Evolutionary conservation across 2,888 invertebrate genomes (phyloP), one percentile per base, ranked within the genome.

Genomic region (Trichogramma evanescens): DNA sequence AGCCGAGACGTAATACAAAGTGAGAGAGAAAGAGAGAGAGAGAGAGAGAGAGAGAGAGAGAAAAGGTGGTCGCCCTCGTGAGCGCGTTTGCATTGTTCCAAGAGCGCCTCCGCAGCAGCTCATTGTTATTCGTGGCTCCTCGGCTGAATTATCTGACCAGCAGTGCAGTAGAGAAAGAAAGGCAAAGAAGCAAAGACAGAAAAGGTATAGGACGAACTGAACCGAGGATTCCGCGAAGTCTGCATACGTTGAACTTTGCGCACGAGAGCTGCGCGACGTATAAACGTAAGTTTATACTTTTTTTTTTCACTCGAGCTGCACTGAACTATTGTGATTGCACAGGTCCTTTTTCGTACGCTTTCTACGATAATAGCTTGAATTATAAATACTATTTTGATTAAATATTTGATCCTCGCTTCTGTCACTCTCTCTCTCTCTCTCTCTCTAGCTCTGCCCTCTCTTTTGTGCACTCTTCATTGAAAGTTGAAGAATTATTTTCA

Each of bases 81-180:
- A 59, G 52, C 62, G 60, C 56, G 50, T 56, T 54, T 56, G 61
- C 61, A 63, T 63, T 63, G 63, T 63, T 59, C 63, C 56, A 26
- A 26, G 26, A 26, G 58, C 49, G 51, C 63, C 61, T 58, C 56
- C 59, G 56, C 60, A 58, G 10, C 56, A 54, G 46, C 61, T 63
- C 63, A 63, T 63, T 63, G 63, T 63, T 63, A 63, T 63, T 63
- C 63, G 61, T 61, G 59, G 63, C 54, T 61, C 61, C 63, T 55
- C 53, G 50, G 63, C 26, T 60, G 61, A 63, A 63, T 63, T 63
- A 63, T 63, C 63, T 63, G 63, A 54, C 56, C 61, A n/a, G 42
- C 55, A 26, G 56, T 53, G 63, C 56, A 57, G 58, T 26, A 26
- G 26, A 26, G 26, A 26, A 26, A 26, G 26, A 26, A 26, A 26